Base-by-base conservation (phyloP, 2,113 vertebrate species). In the Coregonus clupeaformis region DNA sequence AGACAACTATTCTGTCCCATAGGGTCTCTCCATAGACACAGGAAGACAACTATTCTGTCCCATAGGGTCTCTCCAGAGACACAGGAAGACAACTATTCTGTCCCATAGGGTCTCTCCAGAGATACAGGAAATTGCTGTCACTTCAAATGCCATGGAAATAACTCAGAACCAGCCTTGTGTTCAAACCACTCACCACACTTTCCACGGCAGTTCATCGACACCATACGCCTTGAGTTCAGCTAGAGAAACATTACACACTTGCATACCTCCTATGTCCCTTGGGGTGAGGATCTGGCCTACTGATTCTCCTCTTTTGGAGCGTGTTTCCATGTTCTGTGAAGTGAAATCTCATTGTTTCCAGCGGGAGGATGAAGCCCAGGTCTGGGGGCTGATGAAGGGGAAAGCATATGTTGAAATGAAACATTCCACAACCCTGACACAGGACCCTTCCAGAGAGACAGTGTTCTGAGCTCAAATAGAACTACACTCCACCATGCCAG, bases 381-480 rank as follows among this genome's bases (percentile, higher is more conserved):
- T 20, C 62, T n/a, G 3, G 64, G 29, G 20, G 57, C 60, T 75
- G 32, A 55, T 77, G 49, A 59, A 49, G 78, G 60, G 75, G 30
- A 32, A 32, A 45, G 32, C 30, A 55, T 49, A 64, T 72, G 55
- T 68, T 78, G 3, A 1, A 71, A 79, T 65, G 66, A 52, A 59
- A 24, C 63, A 67, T 69, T 85, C 76, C 25, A 78, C n/a, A 57
- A 55, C 20, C 25, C 36, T 47, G 67, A 76, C 59, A 49, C 32
- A 12, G 12, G 16, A 4, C 4, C 16, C 12, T 52, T 22, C 30
- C 20, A 20, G 77, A 72, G 70, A 73, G 60, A 71, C 63, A 64
- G 78, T 79, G 82, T 62, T 79, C 68, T 24, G 29, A 71, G 77
- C 74, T 69, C 78, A 75, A 47, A 1, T n/a, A 18, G 18, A 59